These are phyloP conservation scores for Pontoporia blainvillei DNA, from an alignment of 2,113 vertebrate species.

Conservation along the genomic window DNA sequence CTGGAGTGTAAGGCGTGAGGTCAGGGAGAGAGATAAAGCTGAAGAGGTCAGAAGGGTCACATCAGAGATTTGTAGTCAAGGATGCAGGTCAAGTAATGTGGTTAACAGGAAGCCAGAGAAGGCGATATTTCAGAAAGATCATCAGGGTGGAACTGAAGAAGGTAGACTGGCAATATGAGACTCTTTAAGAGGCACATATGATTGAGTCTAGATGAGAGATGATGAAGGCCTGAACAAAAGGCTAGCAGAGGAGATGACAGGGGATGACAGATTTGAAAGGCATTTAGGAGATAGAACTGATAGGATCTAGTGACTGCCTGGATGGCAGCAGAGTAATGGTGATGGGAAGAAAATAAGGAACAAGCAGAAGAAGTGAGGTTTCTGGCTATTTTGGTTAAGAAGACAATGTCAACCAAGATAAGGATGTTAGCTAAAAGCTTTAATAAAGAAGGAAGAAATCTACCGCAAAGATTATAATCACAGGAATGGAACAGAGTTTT, in stretches of 20 bases:
- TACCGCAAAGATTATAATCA: background rate
- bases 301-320: background rate
- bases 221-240: background rate
- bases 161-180: background rate
- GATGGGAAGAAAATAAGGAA: background rate
- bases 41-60: background rate
- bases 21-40: background rate
- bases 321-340: background rate
- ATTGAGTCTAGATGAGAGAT: background rate
- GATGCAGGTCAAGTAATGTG: background rate
- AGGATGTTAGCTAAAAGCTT: background rate
- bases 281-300: background rate
- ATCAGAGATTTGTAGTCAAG: background rate
- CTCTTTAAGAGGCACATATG: background rate
- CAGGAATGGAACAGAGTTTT: background rate
- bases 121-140: background rate
- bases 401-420: background rate
- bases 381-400: background rate
- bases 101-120: background rate
- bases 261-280: background rate
- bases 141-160: background rate
- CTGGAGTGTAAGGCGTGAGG: background rate
- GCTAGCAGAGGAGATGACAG: background rate
- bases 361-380: background rate
- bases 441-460: conserved; percentile 2